Base-by-base conservation (phyloP, 2,888 invertebrate genomes). In the Galeopsomyia nigrocyanea region DNA sequence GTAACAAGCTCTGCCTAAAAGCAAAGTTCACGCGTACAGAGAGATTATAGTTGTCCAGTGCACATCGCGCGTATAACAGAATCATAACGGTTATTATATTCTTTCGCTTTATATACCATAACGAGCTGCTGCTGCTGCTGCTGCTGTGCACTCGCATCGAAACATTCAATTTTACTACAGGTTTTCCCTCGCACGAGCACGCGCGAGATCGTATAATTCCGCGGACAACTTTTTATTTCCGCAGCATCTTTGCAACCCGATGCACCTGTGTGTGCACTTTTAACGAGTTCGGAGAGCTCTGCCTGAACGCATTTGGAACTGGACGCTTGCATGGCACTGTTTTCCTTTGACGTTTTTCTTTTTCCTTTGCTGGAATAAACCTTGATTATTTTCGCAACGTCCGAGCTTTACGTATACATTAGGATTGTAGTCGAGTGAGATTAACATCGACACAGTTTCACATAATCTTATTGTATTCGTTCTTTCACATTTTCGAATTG, bases 281-380 rank as follows among this genome's bases (percentile, higher is more conserved):
- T 17, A 49, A 49, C 49, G 57, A 46, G 47, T 65, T 39, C 39
- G 13, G 39, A 39, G 39, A 10, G 13, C 39, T n/a, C n/a, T 39
- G 7, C 22, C 47, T 31, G 31, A 1, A 63, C 22, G 17, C 16
- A 39, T 26, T 57, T 16, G 50, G 10, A 67, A 58, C 50, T 21
- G 47, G 55, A 22, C 47, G 55, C 49, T 21, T 22, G 21, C 17
- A 49, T 39, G 7, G 10, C 19, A 17, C 60, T 50, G 56, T 68
- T 68, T 68, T 49, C 56, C 68, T 56, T 62, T 3, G 68, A 7
- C 49, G 55, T 68, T 62, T 62, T 68, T 62, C 56, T 53, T 62
- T 55, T n/a, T n/a, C n/a, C n/a, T n/a, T n/a, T n/a, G n/a, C n/a
- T n/a, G 49, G 17, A 62, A 49, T 26, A 49, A 62, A 50, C 56